These are phyloP conservation scores for Masnerella sp. DNA, from an alignment of 2,888 invertebrate species.

Conservation along the genomic window DNA sequence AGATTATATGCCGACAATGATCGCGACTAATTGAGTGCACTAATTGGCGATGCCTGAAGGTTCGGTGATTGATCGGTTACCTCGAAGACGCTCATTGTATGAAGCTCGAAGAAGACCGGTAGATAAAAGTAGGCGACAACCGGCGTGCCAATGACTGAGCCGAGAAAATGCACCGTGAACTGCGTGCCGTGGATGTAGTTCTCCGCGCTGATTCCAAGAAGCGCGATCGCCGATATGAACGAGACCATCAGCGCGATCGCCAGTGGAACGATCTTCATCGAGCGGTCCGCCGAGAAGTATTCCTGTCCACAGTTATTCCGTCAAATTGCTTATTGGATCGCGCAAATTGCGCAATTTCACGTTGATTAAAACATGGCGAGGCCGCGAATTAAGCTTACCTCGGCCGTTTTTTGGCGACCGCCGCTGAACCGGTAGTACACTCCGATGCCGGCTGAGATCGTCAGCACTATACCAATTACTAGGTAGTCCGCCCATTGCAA, in stretches of 20 bases:
- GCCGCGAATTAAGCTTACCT: constrained; percentile 78
- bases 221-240: constrained; percentile 93
- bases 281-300: constrained; percentile 89
- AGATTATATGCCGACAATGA: too few species aligned
- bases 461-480: constrained; percentile 85
- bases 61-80: constrained; percentile 74
- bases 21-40: too few species aligned
- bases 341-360: constrained; percentile 42
- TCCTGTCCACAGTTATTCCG: constrained; percentile 79
- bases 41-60: constrained; percentile 29
- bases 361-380: constrained; percentile 37
- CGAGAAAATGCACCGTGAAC: constrained; percentile 87
- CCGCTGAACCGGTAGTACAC: constrained; percentile 92
- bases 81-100: constrained; percentile 93
- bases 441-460: constrained; percentile 88
- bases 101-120: constrained; percentile 90
- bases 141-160: constrained; percentile 87
- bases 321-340: constrained; percentile 47
- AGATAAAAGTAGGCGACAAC: constrained; percentile 87
- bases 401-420: constrained; percentile 89
- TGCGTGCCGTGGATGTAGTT: constrained; percentile 90
- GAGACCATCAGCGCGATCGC: constrained; percentile 95
- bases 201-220: constrained; percentile 93
- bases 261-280: constrained; percentile 88
- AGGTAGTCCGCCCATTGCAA: constrained; percentile 83